These are phyloP conservation scores for Amniataba percoides DNA, from an alignment of 2,797 vertebrate genomes.

Conservation along the genomic window DNA sequence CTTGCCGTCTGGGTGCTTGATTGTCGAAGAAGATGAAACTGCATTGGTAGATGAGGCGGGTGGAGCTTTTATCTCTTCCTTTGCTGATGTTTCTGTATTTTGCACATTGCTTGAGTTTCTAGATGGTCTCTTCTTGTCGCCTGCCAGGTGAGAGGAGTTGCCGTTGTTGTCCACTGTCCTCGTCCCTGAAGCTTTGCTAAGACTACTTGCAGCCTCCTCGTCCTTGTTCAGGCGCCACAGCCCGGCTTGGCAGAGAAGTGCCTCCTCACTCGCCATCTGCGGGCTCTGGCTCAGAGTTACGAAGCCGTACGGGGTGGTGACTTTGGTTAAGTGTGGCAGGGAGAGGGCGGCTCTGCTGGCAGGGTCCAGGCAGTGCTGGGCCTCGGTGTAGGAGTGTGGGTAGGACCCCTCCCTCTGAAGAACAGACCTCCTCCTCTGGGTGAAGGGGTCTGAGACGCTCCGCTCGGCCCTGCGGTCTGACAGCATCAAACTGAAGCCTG, in stretches of 20 bases:
- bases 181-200: constrained; percentile 22
- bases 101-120: constrained; percentile 39
- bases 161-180: constrained; percentile 31
- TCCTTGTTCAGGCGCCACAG: constrained; percentile 54
- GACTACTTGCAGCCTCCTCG: constrained; percentile 16
- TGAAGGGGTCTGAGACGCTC: constrained; percentile 68
- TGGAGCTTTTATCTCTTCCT: constrained; percentile 12
- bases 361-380: constrained; percentile 81
- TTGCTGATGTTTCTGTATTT: constrained; percentile 16
- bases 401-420: constrained; percentile 58
- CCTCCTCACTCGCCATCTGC: constrained; percentile 88
- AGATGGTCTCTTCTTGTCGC: constrained; percentile 30
- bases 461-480: constrained; percentile 60
- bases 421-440: constrained; percentile 46
- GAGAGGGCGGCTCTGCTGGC: constrained; percentile 85
- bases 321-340: constrained; percentile 87
- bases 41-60: constrained; percentile 2
- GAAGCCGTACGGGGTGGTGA: constrained; percentile 87
- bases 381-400: constrained; percentile 40
- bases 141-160: constrained; percentile 27
- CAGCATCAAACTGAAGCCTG: constrained; percentile 32
- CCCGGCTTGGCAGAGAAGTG: constrained; percentile 83
- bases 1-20: constrained; percentile 53
- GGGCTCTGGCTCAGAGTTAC: constrained; percentile 87
- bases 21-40: constrained; percentile 32